phyloP scores from a whole-genome alignment of 2,113 vertebrate genomes.

The Pluvianellus socialis region DNA sequence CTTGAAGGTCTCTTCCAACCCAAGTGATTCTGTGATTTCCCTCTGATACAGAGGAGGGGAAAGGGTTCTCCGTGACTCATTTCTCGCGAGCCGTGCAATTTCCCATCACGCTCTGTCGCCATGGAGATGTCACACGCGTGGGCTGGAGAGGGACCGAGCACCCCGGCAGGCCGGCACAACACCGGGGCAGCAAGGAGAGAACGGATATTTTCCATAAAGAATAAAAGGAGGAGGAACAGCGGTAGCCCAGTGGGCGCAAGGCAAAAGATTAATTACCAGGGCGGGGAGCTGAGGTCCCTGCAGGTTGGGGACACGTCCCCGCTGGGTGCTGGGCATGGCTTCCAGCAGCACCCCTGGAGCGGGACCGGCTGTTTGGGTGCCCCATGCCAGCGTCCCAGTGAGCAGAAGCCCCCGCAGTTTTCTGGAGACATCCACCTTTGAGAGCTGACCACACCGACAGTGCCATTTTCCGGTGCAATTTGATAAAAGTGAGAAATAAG shows the following conservation, averaged over 20 bases:
- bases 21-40: background rate
- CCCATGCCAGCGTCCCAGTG: background rate
- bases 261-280: background rate
- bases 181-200: background rate
- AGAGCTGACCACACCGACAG: background rate
- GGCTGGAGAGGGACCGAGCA: background rate
- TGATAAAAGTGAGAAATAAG: background rate
- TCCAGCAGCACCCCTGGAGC: background rate
- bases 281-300: background rate
- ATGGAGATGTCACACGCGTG: background rate
- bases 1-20: too few species aligned
- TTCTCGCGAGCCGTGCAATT: background rate
- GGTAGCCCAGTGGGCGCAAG: background rate
- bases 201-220: background rate
- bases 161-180: background rate
- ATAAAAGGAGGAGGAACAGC: background rate
- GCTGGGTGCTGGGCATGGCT: background rate
- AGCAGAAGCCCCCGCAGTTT: background rate
- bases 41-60: background rate
- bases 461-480: background rate
- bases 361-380: background rate
- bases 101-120: background rate
- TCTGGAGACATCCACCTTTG: background rate
- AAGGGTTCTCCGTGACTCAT: background rate
- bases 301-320: background rate